Evolutionary conservation across 1,140 invertebrate species (phyloP).

Genomic region (Theocolax elegans): DNA sequence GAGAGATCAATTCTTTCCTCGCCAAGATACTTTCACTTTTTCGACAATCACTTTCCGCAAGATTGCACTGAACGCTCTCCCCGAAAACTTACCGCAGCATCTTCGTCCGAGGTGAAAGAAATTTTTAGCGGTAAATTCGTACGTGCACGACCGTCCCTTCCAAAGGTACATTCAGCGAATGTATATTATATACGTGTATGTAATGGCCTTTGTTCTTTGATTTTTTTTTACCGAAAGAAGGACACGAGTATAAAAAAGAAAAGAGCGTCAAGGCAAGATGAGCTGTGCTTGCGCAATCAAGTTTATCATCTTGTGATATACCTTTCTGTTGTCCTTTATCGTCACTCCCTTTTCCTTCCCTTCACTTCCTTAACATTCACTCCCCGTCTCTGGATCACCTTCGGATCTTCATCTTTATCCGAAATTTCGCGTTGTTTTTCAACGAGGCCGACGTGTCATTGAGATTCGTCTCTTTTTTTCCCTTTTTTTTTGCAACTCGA

Average conservation of each 20-base stretch:
- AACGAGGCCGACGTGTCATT: conserved; percentile 18
- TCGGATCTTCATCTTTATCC: conserved; percentile 27
- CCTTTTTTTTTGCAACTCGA: neutral
- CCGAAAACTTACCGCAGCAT: conserved; percentile 1
- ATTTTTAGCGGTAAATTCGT: no score
- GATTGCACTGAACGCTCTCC: conserved; percentile 34
- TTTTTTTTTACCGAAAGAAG: conserved; percentile 11
- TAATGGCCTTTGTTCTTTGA: neutral
- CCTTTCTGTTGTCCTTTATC: conserved; percentile 21
- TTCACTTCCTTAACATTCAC: conserved; percentile 13
- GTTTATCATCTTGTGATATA: neutral
- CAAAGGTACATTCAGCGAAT: no score
- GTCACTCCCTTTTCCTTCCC: conserved; percentile 11
- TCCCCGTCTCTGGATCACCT: neutral
- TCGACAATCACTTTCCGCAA: conserved; percentile 43
- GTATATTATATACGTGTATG: no score
- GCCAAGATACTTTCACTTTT: conserved; percentile 39
- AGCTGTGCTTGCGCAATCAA: neutral
- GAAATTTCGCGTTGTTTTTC: conserved; percentile 10
- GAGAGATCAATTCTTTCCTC: conserved; percentile 29
- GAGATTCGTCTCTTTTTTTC: conserved; percentile 1
- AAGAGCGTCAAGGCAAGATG: conserved; percentile 35
- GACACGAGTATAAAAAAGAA: neutral
- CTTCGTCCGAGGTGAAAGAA: conserved; percentile 37
- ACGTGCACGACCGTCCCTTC: no score